Evolutionary conservation across 2,113 vertebrate species (phyloP), one percentile per base, ranked within the genome.

Genomic region (Eolophus roseicapilla): DNA sequence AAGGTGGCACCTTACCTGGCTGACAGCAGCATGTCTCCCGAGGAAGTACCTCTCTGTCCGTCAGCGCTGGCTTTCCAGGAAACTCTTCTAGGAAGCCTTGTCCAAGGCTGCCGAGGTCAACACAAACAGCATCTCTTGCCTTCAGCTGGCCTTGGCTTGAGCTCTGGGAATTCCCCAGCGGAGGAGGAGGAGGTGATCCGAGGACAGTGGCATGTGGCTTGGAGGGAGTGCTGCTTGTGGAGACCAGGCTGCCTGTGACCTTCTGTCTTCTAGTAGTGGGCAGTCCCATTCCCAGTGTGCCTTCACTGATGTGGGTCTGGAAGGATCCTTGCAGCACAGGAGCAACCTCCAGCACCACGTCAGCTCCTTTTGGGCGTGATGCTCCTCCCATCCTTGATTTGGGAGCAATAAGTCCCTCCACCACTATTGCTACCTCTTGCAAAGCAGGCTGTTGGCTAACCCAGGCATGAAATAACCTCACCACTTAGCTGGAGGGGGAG

Each of bases 1-100:
- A 31, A 63, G 49, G 18, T 28, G 73, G 63, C 4, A 41, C 8
- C n/a, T 77, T 41, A 49, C 41, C 41, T 70, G 53, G 10, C 28
- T 62, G 55, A 37, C n/a, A 78, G 60, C 41, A 78, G 21, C 31
- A 14, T 0, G 0, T 62, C 29, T 82, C 41, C 47, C 0, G 1
- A 28, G 37, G 77, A 49, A 78, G 3, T 1, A 1, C 63, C 21
- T 65, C 21, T 68, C 50, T 55, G n/a, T 24, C 68, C 41, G 13
- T 44, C 14, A 3, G 10, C 0, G 0, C 71, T 57, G 63, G 7
- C 37, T 87, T 9, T 90, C 74, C 57, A 88, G 82, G 84, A 90
- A 93, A 29, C 14, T 33, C 20, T 60, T 71, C 76, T 65, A 49
- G 69, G 46, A 89, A 82, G n/a, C 14, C 11, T 37, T 31, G 19